Evolutionary conservation across 2,888 invertebrate genomes (phyloP).

Genomic region (Byasa hedistus): DNA sequence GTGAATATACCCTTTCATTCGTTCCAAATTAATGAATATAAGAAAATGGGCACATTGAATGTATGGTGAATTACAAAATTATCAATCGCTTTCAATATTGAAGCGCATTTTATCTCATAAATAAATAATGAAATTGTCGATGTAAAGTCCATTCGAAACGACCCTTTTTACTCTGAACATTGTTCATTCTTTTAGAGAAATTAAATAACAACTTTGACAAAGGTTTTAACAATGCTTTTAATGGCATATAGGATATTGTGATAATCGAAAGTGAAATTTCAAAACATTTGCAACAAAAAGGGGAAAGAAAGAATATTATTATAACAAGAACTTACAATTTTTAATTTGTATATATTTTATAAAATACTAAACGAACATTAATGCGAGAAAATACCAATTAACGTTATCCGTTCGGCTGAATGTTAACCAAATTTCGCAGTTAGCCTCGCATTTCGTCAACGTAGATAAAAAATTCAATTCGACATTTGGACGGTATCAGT

Average conservation of each 20-base stretch:
- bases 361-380: not conserved
- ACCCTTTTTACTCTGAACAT: not conserved
- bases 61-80: not conserved
- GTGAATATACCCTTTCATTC: too few species aligned
- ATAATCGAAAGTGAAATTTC: not conserved
- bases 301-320: too few species aligned
- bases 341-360: too few species aligned
- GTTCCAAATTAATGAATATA: too few species aligned
- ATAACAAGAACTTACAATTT: too few species aligned
- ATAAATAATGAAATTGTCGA: not conserved
- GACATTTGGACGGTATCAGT: conserved; percentile 14
- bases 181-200: not conserved
- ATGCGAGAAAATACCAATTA: conserved; percentile 4
- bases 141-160: not conserved
- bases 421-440: conserved; percentile 6
- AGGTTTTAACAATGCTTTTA: not conserved
- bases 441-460: conserved; percentile 13
- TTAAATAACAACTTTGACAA: not conserved
- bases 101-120: not conserved
- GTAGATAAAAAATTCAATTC: conserved; percentile 23
- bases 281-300: too few species aligned
- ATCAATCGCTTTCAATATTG: not conserved
- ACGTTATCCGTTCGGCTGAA: conserved; percentile 2
- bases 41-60: too few species aligned
- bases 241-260: not conserved